Percentiles rank a stretch among this genome's conserved stretches.
Evolutionary conservation across 2,888 invertebrate species (phyloP).

Genomic region (Gibbula magus): DNA sequence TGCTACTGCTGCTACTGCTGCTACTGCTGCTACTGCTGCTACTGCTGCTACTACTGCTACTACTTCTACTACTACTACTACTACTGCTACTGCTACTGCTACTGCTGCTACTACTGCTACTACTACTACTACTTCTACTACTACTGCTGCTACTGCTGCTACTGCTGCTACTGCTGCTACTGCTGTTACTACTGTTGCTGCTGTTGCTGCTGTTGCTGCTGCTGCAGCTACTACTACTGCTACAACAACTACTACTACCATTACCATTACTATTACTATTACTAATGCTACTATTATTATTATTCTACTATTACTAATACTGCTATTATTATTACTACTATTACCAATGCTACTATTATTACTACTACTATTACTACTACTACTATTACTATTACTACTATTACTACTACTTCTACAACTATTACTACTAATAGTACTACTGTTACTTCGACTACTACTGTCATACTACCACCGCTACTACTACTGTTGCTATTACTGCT

Average conservation of each 20-base stretch:
- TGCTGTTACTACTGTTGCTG: background rate
- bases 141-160: slow-evolving; percentile 5
- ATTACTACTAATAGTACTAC: no score
- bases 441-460: no score
- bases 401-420: background rate
- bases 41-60: slow-evolving; percentile 29
- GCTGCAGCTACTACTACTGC: no score
- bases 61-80: slow-evolving; percentile 31
- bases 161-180: background rate
- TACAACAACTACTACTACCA: background rate
- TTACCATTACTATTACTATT: background rate
- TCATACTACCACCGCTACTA: background rate
- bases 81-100: slow-evolving; percentile 26
- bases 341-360: no score
- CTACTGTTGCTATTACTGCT: no score
- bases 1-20: slow-evolving; percentile 28
- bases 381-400: background rate
- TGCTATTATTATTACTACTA: no score
- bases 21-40: slow-evolving; percentile 28
- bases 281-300: no score
- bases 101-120: slow-evolving; percentile 26
- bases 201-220: background rate
- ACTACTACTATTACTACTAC: background rate
- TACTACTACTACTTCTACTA: slow-evolving; percentile 28
- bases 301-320: no score